phyloP scores from a whole-genome alignment of 2,888 invertebrate species.

The Melipona beecheii region DNA sequence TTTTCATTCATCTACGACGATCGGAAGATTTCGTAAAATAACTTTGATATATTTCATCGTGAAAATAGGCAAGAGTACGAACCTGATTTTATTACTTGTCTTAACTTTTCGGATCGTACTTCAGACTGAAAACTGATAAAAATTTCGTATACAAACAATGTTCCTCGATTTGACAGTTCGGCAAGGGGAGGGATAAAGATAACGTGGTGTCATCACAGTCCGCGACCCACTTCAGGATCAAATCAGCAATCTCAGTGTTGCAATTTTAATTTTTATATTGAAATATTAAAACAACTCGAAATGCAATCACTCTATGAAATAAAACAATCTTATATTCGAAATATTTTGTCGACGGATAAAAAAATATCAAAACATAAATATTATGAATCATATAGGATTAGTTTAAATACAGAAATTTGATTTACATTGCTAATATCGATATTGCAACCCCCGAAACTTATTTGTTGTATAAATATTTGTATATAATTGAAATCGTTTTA shows the following conservation, averaged over 20 bases:
- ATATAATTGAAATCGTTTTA: background rate
- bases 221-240: constrained; percentile 45
- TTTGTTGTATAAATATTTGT: background rate
- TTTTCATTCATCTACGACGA: constrained; percentile 9
- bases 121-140: constrained; percentile 67
- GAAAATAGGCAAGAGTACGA: constrained; percentile 50
- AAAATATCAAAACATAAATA: background rate
- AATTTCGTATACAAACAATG: constrained; percentile 81
- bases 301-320: background rate
- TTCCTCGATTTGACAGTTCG: constrained; percentile 77
- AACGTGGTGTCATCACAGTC: constrained; percentile 59
- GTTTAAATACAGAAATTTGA: background rate
- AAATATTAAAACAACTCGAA: background rate
- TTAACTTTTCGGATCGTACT: constrained; percentile 37
- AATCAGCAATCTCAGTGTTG: constrained; percentile 50
- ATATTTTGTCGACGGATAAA: background rate
- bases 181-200: constrained; percentile 59
- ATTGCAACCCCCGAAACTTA: constrained; percentile 13
- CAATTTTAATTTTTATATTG: constrained; percentile 12
- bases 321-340: background rate
- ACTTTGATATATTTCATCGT: background rate
- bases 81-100: constrained; percentile 57
- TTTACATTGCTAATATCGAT: constrained; percentile 37
- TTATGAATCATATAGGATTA: background rate
- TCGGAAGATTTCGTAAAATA: background rate